These are phyloP conservation scores for Dolomedes plantarius DNA, from an alignment of 2,888 invertebrate species.

Conservation along the genomic window DNA sequence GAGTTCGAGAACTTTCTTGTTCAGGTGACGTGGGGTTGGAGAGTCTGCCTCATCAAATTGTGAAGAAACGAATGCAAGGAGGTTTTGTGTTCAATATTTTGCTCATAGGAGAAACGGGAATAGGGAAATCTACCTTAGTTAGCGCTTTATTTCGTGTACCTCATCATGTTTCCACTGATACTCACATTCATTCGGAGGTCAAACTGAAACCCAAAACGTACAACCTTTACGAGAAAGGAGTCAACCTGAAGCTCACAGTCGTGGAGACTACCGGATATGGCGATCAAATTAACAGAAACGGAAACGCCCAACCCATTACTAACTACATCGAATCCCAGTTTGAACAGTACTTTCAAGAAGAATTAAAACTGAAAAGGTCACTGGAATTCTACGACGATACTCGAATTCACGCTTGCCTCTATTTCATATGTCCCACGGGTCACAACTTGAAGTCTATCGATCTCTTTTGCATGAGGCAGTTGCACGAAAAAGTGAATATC, in stretches of 20 bases:
- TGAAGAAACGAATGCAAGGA: constrained; percentile 97
- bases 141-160: constrained; percentile 80
- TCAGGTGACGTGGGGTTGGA: constrained; percentile 98
- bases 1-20: constrained; percentile 2
- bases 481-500: constrained; percentile 96
- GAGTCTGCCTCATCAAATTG: constrained; percentile 97
- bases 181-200: constrained; percentile 79
- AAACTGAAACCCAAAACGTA: constrained; percentile 79
- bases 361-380: constrained; percentile 96
- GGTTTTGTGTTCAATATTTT: constrained; percentile 99
- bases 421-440: constrained; percentile 98
- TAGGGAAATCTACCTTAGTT: constrained; percentile 80
- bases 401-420: constrained; percentile 96
- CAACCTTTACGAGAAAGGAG: constrained; percentile 93
- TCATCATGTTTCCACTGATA: constrained; percentile 78
- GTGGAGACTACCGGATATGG: constrained; percentile 99
- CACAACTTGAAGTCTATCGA: constrained; percentile 97
- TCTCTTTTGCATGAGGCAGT: constrained; percentile 98
- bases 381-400: constrained; percentile 94
- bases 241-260: constrained; percentile 92
- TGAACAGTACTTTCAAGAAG: constrained; percentile 96
- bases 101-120: constrained; percentile 86
- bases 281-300: constrained; percentile 99
- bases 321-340: constrained; percentile 99
- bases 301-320: constrained; percentile 96